These are phyloP conservation scores for Charaxes varanes DNA, from an alignment of 1,140 invertebrate genomes.

Conservation along the genomic window DNA sequence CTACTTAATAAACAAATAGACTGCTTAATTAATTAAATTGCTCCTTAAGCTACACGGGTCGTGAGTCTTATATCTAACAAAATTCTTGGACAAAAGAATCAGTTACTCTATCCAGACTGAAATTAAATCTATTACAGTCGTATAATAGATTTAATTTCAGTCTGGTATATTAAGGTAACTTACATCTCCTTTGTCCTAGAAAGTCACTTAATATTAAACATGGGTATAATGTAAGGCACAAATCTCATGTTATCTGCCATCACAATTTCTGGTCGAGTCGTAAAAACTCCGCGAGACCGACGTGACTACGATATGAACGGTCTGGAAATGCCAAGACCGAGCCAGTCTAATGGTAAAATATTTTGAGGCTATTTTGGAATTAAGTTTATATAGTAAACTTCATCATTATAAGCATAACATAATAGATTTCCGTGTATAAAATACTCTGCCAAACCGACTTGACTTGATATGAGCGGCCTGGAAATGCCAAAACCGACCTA, in stretches of 20 bases:
- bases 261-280: conserved; percentile 25
- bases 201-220: conserved; percentile 1
- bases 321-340: conserved; percentile 16
- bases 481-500: conserved; percentile 5
- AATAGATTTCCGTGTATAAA: conserved; percentile 29
- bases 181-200: neutral
- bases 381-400: neutral
- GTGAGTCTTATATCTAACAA: too few species aligned
- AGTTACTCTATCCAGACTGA: too few species aligned
- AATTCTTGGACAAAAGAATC: too few species aligned
- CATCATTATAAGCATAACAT: too few species aligned
- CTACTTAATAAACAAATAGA: too few species aligned
- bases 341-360: neutral
- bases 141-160: too few species aligned
- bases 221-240: conserved; percentile 10
- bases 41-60: too few species aligned
- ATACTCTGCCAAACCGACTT: conserved; percentile 30
- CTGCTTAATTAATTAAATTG: too few species aligned
- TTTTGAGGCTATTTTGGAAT: neutral
- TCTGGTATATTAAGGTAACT: conserved; percentile 4
- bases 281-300: conserved; percentile 29
- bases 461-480: conserved; percentile 38
- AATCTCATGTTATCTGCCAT: conserved; percentile 27
- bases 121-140: too few species aligned
- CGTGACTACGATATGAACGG: conserved; percentile 41